A percentile compares a stretch with the other conserved stretches of the same genome.
phyloP scores from a whole-genome alignment of 2,888 invertebrate genomes.

The Lepidocyrtinus sp. region DNA sequence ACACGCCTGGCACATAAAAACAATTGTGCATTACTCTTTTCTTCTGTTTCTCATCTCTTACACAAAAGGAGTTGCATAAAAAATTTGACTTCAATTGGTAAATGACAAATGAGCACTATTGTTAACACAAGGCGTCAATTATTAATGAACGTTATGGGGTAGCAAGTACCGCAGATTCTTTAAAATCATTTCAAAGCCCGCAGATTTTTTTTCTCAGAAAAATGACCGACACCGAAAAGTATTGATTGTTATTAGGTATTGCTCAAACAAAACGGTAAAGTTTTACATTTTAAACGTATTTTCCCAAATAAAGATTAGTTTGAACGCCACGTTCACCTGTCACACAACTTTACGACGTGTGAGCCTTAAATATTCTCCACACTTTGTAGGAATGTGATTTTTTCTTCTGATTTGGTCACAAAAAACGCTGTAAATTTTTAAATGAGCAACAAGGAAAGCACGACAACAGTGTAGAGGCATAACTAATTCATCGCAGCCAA shows the following conservation, averaged over 20 bases:
- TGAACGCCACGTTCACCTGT: neutral
- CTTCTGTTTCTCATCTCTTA: neutral
- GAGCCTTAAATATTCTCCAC: neutral
- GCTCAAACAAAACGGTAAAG: neutral
- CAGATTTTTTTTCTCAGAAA: constrained; percentile 1
- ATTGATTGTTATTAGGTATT: neutral
- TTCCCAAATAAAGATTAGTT: no score
- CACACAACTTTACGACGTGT: neutral
- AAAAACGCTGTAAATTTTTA: no score
- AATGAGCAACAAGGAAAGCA: constrained; percentile 15
- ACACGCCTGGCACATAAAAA: neutral
- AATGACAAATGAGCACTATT: constrained; percentile 12
- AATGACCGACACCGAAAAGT: neutral
- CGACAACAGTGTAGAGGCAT: constrained; percentile 38
- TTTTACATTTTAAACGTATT: no score
- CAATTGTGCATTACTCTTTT: neutral
- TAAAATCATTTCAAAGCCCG: neutral
- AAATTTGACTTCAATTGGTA: neutral
- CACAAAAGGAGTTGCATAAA: constrained; percentile 1
- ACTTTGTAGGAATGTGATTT: no score
- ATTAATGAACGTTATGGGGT: neutral
- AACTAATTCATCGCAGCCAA: constrained; percentile 52
- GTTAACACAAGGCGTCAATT: constrained; percentile 12
- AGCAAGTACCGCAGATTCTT: neutral
- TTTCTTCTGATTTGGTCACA: no score